Conservation (phyloP, 2,797 vertebrate species). For the Zalophus californianus region DNA sequence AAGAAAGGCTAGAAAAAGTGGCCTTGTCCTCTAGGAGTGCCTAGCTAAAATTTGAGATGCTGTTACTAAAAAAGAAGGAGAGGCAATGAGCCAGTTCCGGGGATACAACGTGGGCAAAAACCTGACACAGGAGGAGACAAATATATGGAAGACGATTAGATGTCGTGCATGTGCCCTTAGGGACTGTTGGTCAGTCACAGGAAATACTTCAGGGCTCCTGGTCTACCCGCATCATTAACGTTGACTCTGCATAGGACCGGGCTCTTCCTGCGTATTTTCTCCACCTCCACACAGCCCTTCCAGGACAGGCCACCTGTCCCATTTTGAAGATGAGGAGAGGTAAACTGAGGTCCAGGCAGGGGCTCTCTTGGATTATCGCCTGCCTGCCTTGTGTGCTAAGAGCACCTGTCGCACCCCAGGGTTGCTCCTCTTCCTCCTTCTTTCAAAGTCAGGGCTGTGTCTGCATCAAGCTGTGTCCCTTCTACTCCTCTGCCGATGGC, state of each 20-base stretch:
- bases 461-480: fast-evolving
- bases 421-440: fast-evolving
- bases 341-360: background rate
- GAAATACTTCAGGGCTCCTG: fast-evolving
- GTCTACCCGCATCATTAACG: fast-evolving
- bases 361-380: fast-evolving
- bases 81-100: background rate
- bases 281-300: background rate
- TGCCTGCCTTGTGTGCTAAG: fast-evolving
- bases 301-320: background rate
- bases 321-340: background rate
- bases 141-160: no score
- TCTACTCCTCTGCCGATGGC: fast-evolving
- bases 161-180: fast-evolving
- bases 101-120: background rate
- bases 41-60: background rate
- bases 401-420: no score
- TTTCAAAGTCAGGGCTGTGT: background rate
- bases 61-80: background rate
- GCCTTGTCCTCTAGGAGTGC: background rate
- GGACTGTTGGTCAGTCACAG: no score
- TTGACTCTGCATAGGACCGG: fast-evolving
- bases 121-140: fast-evolving
- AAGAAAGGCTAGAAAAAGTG: background rate
- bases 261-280: background rate